A percentile compares a stretch with the other conserved stretches of the same genome.
These are phyloP conservation scores for Tipula helvola DNA, from an alignment of 2,888 invertebrate genomes.

Conservation along the genomic window DNA sequence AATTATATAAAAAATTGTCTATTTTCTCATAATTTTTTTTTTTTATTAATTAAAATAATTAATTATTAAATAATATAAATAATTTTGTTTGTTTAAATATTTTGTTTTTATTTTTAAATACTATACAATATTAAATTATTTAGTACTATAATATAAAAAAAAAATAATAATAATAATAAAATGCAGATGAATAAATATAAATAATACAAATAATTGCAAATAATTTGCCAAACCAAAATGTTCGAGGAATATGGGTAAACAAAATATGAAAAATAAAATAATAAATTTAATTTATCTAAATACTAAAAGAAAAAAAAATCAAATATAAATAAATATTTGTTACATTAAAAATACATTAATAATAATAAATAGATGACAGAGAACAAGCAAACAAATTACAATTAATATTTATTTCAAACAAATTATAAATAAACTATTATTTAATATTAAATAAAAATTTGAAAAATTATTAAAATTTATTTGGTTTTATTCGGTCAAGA, in stretches of 20 bases:
- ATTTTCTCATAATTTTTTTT: background rate
- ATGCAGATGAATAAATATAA: background rate
- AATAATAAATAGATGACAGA: background rate
- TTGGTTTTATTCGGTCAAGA: background rate
- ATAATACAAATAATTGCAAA: background rate
- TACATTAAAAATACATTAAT: background rate
- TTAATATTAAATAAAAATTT: constrained; percentile 4
- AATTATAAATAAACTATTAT: background rate
- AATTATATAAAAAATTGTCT: background rate
- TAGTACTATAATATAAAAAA: background rate
- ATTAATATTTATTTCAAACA: background rate
- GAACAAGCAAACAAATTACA: background rate
- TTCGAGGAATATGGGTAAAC: constrained; percentile 16
- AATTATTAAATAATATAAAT: background rate
- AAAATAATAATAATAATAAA: background rate
- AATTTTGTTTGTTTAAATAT: no score
- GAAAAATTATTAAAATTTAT: background rate
- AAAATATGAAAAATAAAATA: constrained; percentile 5
- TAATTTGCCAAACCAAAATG: constrained; percentile 10
- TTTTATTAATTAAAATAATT: background rate
- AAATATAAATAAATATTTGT: background rate
- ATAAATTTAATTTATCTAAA: background rate
- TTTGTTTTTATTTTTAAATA: background rate
- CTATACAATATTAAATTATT: background rate
- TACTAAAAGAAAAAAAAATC: no score